A percentile compares a stretch with the other conserved stretches of the same genome.
Conservation (phyloP, 1,140 invertebrate species). For the Drosophila lacertosa region DNA sequence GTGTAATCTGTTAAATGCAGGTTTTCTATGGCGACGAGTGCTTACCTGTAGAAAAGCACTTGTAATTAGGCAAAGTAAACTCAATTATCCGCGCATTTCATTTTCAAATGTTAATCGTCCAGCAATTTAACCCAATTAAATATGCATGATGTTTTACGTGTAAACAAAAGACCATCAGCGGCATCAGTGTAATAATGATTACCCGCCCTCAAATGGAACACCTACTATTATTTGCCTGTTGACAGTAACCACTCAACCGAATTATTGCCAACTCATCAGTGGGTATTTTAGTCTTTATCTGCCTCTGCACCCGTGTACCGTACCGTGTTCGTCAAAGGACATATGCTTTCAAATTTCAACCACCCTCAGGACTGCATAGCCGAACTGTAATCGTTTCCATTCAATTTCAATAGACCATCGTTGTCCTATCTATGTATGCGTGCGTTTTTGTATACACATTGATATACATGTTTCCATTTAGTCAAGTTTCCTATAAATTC, state of each 20-base stretch:
- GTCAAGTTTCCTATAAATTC: not conserved
- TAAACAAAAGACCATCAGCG: conserved; percentile 75
- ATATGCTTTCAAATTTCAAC: conserved; percentile 65
- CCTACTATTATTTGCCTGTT: conserved; percentile 81
- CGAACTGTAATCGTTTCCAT: conserved; percentile 50
- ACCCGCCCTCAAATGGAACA: conserved; percentile 64
- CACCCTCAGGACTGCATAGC: conserved; percentile 36
- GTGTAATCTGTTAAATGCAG: conserved; percentile 6
- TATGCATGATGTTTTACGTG: conserved; percentile 72
- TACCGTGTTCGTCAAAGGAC: conserved; percentile 54
- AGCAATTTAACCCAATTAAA: conserved; percentile 82
- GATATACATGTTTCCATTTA: conserved; percentile 32
- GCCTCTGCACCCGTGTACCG: conserved; percentile 36
- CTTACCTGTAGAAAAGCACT: conserved; percentile 33
- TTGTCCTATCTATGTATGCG: not conserved
- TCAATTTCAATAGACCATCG: conserved; percentile 52
- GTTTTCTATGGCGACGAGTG: conserved; percentile 11
- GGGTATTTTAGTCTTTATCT: conserved; percentile 76
- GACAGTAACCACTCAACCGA: conserved; percentile 79
- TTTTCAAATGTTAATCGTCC: conserved; percentile 74
- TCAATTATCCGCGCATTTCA: conserved; percentile 79
- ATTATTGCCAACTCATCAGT: conserved; percentile 82
- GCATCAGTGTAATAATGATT: conserved; percentile 53
- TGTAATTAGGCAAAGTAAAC: conserved; percentile 78
- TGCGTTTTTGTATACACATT: conserved; percentile 9